Conservation (phyloP, 2,888 invertebrate genomes). For the Rhodophaea formosa region DNA sequence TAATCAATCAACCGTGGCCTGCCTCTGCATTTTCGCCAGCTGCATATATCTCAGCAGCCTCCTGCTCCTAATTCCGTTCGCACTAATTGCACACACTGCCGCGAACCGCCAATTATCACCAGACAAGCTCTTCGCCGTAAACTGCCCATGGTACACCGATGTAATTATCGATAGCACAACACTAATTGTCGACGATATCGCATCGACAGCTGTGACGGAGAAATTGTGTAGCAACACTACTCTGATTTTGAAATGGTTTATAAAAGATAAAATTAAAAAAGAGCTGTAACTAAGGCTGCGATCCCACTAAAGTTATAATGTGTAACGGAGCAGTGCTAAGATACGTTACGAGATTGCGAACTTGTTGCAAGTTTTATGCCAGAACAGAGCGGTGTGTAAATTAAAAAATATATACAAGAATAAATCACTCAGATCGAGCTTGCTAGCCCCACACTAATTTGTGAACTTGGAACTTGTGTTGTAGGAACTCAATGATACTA, state of each 20-base stretch:
- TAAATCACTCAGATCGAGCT: too few species aligned
- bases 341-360: too few species aligned
- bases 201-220: constrained; percentile 15
- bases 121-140: constrained; percentile 18
- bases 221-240: constrained; percentile 14
- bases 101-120: constrained; percentile 19
- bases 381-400: too few species aligned
- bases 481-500: too few species aligned
- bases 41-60: neutral
- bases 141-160: constrained; percentile 22
- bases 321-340: too few species aligned
- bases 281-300: neutral
- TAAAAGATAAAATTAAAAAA: neutral
- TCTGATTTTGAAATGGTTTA: neutral
- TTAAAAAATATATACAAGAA: too few species aligned
- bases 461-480: too few species aligned
- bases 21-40: neutral
- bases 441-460: too few species aligned
- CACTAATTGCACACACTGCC: constrained; percentile 11
- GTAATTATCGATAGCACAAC: constrained; percentile 31
- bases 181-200: constrained; percentile 29
- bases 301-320: too few species aligned
- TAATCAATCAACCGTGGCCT: too few species aligned
- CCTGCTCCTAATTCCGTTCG: neutral
- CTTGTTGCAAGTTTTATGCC: too few species aligned